Conservation (phyloP, 2,888 invertebrate genomes). For the Drosophila anomalata region DNA sequence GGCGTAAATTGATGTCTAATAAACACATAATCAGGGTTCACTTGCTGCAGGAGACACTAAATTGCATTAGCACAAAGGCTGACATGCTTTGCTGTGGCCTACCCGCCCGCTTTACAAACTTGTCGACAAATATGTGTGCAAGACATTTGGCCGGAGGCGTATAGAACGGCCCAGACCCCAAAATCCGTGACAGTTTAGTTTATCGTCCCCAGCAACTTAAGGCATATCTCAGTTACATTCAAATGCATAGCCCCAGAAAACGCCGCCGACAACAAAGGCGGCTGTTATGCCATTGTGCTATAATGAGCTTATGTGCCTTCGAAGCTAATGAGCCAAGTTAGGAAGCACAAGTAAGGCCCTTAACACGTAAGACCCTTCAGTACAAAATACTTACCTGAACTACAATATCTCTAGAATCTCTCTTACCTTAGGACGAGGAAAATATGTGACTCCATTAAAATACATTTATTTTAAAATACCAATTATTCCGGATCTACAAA, state of each 20-base stretch:
- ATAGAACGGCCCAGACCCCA: slow-evolving; percentile 22
- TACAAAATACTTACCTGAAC: slow-evolving; percentile 3
- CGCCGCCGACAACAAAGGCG: slow-evolving; percentile 12
- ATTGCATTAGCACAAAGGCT: slow-evolving; percentile 65
- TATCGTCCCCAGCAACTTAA: slow-evolving; percentile 56
- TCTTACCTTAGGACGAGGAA: too few relatives aligned
- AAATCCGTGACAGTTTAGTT: slow-evolving; percentile 68
- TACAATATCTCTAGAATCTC: too few relatives aligned
- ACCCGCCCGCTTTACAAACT: slow-evolving; percentile 33
- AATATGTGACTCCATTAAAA: too few relatives aligned
- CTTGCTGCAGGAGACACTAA: slow-evolving; percentile 57
- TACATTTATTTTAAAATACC: too few relatives aligned
- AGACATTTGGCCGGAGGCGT: slow-evolving; percentile 50
- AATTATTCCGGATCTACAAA: too few relatives aligned
- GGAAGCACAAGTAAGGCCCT: neutral
- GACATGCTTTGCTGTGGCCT: slow-evolving; percentile 12
- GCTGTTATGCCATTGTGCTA: slow-evolving; percentile 27
- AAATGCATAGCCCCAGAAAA: slow-evolving; percentile 36
- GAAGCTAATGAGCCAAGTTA: slow-evolving; percentile 13
- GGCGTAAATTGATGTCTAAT: slow-evolving; percentile 63
- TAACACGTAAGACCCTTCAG: neutral
- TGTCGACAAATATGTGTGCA: slow-evolving; percentile 62
- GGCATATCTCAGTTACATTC: slow-evolving; percentile 54
- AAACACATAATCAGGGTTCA: slow-evolving; percentile 74
- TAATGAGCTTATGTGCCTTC: slow-evolving; percentile 38